A percentile compares a stretch with the other conserved stretches of the same genome.
Evolutionary conservation across 92 coral and sea anemone species (phyloP).

Genomic region (Porites rus): DNA sequence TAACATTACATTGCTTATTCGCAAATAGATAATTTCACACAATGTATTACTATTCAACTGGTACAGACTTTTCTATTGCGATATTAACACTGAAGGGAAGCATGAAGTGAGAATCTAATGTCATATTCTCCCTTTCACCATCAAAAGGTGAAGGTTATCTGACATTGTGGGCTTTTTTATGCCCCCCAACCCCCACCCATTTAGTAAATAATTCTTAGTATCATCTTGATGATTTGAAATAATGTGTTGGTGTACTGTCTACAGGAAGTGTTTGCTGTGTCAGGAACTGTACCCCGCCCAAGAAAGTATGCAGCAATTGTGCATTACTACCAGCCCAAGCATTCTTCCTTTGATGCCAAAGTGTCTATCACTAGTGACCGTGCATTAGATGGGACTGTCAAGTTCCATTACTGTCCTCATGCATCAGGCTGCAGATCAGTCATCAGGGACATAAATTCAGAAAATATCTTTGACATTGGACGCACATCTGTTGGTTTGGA

Average conservation of each 20-base stretch:
- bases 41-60: too few species aligned
- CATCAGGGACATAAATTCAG: constrained; percentile 63
- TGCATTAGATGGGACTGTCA: constrained; percentile 69
- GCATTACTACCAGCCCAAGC: constrained; percentile 96
- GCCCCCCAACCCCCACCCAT: too few species aligned
- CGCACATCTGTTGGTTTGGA: constrained; percentile 71
- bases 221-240: background rate
- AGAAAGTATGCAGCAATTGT: constrained; percentile 88
- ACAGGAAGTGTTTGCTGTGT: constrained; percentile 10
- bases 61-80: too few species aligned
- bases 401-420: constrained; percentile 92
- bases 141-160: too few species aligned
- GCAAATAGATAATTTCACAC: too few species aligned
- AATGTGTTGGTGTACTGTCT: background rate
- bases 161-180: too few species aligned
- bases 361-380: constrained; percentile 84
- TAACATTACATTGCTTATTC: too few species aligned
- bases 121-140: too few species aligned
- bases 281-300: constrained; percentile 55
- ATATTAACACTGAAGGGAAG: too few species aligned
- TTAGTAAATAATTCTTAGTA: too few species aligned
- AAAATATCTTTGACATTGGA: constrained; percentile 72
- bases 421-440: constrained; percentile 93
- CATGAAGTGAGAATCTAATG: too few species aligned
- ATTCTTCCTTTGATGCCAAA: constrained; percentile 71